Evolutionary conservation across 2,113 vertebrate species (phyloP), one percentile per base, ranked within the genome.

Genomic region (Empidonax alnorum): DNA sequence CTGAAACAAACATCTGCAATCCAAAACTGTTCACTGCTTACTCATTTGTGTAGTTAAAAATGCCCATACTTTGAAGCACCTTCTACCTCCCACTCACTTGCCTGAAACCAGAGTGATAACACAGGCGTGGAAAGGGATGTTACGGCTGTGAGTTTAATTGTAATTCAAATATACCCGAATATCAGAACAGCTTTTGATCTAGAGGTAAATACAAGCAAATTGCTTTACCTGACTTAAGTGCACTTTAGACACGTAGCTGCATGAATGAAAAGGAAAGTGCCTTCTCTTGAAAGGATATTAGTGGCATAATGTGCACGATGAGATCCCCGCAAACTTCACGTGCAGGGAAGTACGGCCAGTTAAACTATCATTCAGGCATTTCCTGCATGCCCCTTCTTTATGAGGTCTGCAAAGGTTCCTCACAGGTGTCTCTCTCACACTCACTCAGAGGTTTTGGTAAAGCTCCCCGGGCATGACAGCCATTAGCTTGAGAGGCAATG

Each of bases 151-250:
- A 92, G 46, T 81, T 94, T 90, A 65, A 95, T 84, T 92, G 79
- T 92, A 31, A 95, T 97, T 80, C 65, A 89, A 90, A 96, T 93
- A 49, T 18, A 46, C 52, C 56, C 56, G 66, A 75, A 68, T 95
- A 93, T 92, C 80, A 90, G 79, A 93, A 78, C 76, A 62, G 61
- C 73, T 96, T 97, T 93, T 96, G 86, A 94, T 95, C 90, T 96
- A 46, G 62, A 84, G 41, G 68, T 89, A 93, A 92, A 96, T 66
- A 67, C 46, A 84, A 71, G 19, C 69, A 79, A 94, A 90, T 76
- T 81, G 62, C 65, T 94, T 86, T 72, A 37, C 62, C 69, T 63
- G 85, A 53, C 30, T 83, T 56, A 23, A 81, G 56, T 62, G 58
- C n/a, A 44, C 69, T 94, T 87, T 84, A 94, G 88, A 73, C 86